Evolutionary conservation across 2,797 vertebrate genomes (phyloP), one percentile per base, ranked within the genome.

Genomic region (Clarias platycephalus): DNA sequence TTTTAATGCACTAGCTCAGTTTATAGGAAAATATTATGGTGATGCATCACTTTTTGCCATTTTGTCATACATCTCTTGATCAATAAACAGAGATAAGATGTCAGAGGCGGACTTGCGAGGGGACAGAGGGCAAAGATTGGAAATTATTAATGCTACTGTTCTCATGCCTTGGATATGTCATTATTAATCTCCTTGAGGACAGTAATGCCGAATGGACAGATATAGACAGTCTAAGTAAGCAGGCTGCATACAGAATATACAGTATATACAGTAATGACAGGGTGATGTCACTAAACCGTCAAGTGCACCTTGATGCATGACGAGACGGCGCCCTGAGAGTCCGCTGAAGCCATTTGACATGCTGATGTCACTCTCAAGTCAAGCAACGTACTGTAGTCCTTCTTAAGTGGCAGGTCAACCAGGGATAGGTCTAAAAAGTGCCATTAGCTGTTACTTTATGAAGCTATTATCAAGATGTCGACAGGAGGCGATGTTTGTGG

Each of bases 391-490:
- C 83, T 80, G 83, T 72, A 57, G 22, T 55, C 71, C 16, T 44
- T 64, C 24, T 82, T 74, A 84, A 84, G 79, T 55, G 75, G 24
- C 55, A 7, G 67, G 82, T 79, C 62, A 22, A 63, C 88, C 88
- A 81, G 89, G 8, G 75, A 28, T 22, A n/a, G 53, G 83, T 72
- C 80, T 78, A 82, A 82, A 89, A 91, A 86, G 80, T 87, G 82
- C 72, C 84, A 90, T 89, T 92, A 93, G 89, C 86, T 87, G 91
- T 90, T 92, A 90, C 90, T 93, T 94, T 94, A 94, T 92, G 90
- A 91, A 92, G 90, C 92, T 91, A 91, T 95, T 94, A 94, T 89
- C 90, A 90, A 87, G 91, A 88, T 89, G 84, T 92, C 91, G 92
- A 89, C 90, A 75, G 89, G 87, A 89, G 83, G 88, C 90, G 89